These are phyloP conservation scores for Carposina sasakii DNA, from an alignment of 1,140 invertebrate species.

Conservation along the genomic window DNA sequence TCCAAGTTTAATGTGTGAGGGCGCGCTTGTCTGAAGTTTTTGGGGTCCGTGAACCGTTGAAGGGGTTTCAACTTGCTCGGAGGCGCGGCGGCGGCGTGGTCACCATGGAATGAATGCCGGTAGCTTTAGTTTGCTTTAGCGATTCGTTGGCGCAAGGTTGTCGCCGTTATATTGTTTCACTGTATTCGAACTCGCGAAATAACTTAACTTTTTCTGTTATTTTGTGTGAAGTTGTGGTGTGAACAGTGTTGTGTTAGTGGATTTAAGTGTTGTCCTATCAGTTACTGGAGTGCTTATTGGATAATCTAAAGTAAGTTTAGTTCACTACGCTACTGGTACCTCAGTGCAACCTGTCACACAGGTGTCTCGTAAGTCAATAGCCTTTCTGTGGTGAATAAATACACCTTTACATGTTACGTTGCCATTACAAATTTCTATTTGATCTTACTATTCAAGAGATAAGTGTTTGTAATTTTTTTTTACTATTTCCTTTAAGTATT, in stretches of 20 bases:
- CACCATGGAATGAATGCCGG: background rate
- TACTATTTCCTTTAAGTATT: too few relatives aligned
- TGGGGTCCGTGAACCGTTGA: slow-evolving; percentile 13
- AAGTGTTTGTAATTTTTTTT: too few relatives aligned
- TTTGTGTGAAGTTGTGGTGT: slow-evolving; percentile 28
- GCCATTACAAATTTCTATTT: too few relatives aligned
- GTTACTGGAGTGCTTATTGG: too few relatives aligned
- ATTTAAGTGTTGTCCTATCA: slow-evolving; percentile 15
- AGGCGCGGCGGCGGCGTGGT: too few relatives aligned
- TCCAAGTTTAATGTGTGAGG: slow-evolving; percentile 6
- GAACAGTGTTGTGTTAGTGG: slow-evolving; percentile 13
- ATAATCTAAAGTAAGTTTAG: slow-evolving; percentile 50
- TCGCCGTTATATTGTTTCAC: too few relatives aligned
- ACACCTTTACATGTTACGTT: too few relatives aligned
- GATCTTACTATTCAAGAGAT: too few relatives aligned
- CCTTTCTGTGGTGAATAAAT: slow-evolving; percentile 46
- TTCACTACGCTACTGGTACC: too few relatives aligned
- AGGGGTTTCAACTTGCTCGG: too few relatives aligned
- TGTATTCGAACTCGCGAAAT: slow-evolving; percentile 55
- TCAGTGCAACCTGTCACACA: slow-evolving; percentile 66
- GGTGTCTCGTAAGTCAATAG: slow-evolving; percentile 64
- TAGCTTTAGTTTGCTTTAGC: slow-evolving; percentile 49
- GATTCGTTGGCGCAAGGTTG: slow-evolving; percentile 31
- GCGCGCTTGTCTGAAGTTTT: background rate
- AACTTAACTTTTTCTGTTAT: slow-evolving; percentile 47